Conservation (phyloP, 1,140 invertebrate species). For the Drosophila lacteicornis region DNA sequence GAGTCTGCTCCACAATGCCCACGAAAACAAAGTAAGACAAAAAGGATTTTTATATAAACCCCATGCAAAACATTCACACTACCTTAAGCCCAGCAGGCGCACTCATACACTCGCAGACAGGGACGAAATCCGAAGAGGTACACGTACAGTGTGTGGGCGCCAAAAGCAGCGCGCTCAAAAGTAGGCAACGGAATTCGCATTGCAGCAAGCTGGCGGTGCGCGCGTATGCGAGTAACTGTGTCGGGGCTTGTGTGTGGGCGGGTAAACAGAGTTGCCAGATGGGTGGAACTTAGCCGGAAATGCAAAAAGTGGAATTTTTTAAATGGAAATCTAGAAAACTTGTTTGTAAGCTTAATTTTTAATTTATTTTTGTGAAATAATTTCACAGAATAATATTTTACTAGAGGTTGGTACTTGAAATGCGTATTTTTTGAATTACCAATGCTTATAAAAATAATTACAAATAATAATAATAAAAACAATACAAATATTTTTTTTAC, state of each 20-base stretch:
- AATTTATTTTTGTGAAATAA: background rate
- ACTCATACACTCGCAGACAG: slow-evolving; percentile 14
- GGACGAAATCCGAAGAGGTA: slow-evolving; percentile 6
- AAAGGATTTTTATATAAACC: slow-evolving; percentile 65
- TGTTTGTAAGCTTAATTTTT: background rate
- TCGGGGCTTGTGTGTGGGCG: slow-evolving; percentile 36
- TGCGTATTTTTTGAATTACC: too few species aligned
- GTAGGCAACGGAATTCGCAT: slow-evolving; percentile 46
- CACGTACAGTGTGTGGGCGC: slow-evolving; percentile 25
- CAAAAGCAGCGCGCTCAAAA: slow-evolving; percentile 51
- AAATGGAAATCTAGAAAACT: background rate
- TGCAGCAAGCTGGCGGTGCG: slow-evolving; percentile 6
- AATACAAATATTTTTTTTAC: too few species aligned
- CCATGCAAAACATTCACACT: slow-evolving; percentile 38
- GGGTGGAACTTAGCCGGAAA: too few species aligned
- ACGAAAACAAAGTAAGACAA: slow-evolving; percentile 62
- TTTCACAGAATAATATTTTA: background rate
- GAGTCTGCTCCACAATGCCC: slow-evolving; percentile 51
- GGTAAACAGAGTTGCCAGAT: slow-evolving; percentile 59
- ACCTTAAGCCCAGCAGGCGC: slow-evolving; percentile 8
- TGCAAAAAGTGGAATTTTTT: background rate
- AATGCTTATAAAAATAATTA: background rate
- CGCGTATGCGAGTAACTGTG: slow-evolving; percentile 9
- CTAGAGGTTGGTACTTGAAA: too few species aligned
- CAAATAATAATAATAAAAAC: too few species aligned